Percentiles rank a stretch among this genome's conserved stretches.
These are phyloP conservation scores for Sebastiscus tertius DNA, from an alignment of 2,797 vertebrate genomes.

Conservation along the genomic window DNA sequence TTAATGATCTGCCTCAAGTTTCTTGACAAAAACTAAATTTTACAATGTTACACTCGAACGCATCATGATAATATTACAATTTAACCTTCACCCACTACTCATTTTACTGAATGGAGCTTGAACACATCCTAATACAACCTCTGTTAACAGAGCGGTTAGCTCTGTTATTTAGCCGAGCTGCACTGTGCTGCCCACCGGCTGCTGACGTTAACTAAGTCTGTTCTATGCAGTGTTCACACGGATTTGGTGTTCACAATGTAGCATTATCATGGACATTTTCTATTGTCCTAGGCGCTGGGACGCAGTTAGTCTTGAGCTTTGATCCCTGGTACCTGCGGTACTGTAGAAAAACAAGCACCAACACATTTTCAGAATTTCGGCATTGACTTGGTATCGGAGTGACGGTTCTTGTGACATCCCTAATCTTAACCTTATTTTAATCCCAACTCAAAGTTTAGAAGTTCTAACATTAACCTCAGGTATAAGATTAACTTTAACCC, in stretches of 20 bases:
- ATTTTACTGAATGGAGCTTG: background rate
- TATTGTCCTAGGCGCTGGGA: no score
- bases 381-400: no score
- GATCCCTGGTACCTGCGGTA: no score
- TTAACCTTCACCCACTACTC: background rate
- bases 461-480: background rate
- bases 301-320: no score
- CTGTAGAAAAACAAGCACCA: background rate
- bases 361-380: no score
- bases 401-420: background rate
- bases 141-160: background rate
- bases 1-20: no score
- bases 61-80: background rate
- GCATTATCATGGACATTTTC: no score
- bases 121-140: no score
- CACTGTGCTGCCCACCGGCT: background rate
- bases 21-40: background rate
- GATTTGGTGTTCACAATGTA: no score
- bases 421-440: background rate
- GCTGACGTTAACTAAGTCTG: background rate
- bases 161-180: background rate
- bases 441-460: background rate
- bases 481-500: background rate
- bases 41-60: background rate
- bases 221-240: no score